A percentile compares a stretch with the other conserved stretches of the same genome.
Evolutionary conservation across 2,797 vertebrate genomes (phyloP).

Genomic region (Graptemys geographica): DNA sequence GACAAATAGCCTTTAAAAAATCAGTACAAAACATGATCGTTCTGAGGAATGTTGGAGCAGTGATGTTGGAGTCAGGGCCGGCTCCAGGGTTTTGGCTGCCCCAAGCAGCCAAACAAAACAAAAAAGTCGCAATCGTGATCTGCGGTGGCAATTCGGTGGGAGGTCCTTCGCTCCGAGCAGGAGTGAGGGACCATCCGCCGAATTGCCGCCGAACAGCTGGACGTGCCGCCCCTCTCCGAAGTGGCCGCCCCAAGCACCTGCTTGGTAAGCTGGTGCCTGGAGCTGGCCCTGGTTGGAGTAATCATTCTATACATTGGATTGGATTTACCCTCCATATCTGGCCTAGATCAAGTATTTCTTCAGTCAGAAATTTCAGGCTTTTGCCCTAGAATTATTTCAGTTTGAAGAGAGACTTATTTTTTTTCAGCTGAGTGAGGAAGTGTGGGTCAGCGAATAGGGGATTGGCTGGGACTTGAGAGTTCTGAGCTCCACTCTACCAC

Average conservation of each 20-base stretch:
- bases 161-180: no score
- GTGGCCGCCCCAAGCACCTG: no score
- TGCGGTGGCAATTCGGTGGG: no score
- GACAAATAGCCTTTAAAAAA: constrained; percentile 31
- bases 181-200: no score
- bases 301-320: accelerated
- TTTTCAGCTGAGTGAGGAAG: not conserved
- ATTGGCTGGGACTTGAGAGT: not conserved
- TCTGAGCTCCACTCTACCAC: accelerated
- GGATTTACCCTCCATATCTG: not conserved
- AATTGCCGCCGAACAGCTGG: no score
- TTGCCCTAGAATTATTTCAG: not conserved
- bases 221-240: no score
- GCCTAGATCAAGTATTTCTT: constrained; percentile 20
- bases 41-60: constrained; percentile 36
- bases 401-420: constrained; percentile 3
- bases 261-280: no score
- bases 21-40: constrained; percentile 27
- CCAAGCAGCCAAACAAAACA: no score
- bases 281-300: not conserved
- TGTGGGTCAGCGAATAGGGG: not conserved
- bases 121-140: no score
- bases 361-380: constrained; percentile 1
- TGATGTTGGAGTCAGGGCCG: not conserved
- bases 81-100: no score